Conservation (phyloP, 2,797 vertebrate genomes). For the Coluber constrictor region DNA sequence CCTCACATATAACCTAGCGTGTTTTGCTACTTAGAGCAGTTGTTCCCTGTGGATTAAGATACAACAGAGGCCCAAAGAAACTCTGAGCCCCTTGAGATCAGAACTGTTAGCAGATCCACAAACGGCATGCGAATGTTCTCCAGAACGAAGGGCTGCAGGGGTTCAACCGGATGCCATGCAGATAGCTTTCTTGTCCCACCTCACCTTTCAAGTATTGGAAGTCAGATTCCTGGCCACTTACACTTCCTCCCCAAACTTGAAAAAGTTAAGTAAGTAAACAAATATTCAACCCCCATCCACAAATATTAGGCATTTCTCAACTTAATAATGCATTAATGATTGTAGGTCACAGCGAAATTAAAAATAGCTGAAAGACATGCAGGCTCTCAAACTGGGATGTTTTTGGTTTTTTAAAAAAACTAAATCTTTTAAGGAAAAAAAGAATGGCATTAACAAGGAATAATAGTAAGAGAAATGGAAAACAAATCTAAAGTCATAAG, state of each 20-base stretch:
- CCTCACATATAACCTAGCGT: slow-evolving; percentile 34
- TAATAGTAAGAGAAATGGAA: not conserved
- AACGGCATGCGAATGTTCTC: slow-evolving; percentile 16
- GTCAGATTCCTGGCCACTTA: not conserved
- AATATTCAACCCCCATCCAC: too few relatives aligned
- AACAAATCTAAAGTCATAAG: slow-evolving; percentile 12
- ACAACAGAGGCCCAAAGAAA: slow-evolving; percentile 31
- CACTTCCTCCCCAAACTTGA: not conserved
- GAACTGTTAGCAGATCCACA: not conserved
- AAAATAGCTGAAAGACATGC: not conserved
- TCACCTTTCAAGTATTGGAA: not conserved
- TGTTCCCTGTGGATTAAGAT: slow-evolving; percentile 55
- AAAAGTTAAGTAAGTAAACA: not conserved
- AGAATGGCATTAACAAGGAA: not conserved
- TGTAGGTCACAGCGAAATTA: not conserved
- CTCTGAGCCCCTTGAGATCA: not conserved
- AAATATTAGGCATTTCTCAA: not conserved
- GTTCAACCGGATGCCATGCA: accelerated
- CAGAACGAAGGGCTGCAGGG: not conserved
- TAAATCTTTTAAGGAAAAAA: not conserved
- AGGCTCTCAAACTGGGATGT: not conserved
- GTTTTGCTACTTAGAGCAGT: slow-evolving; percentile 51
- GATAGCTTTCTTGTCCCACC: not conserved
- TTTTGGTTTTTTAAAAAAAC: not conserved
- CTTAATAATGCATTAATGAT: not conserved